Evolutionary conservation across 2,797 vertebrate genomes (phyloP).

Genomic region (Enteromius treurensis): DNA sequence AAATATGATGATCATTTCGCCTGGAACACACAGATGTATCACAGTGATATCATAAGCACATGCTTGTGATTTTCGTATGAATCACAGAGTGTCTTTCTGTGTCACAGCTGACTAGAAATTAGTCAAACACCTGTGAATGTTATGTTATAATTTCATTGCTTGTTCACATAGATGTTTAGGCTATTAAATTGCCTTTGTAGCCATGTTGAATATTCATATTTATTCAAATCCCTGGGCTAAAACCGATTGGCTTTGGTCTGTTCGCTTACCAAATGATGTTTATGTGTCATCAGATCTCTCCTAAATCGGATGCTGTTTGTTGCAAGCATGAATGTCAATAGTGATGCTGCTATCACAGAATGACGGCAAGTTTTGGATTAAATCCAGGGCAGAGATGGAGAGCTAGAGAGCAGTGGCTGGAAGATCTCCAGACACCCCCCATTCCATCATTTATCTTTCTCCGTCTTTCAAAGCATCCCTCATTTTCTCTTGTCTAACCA

Average conservation of each 20-base stretch:
- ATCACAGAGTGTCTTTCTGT: conserved; percentile 13
- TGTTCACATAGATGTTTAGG: conserved; percentile 20
- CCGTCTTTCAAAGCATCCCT: conserved; percentile 11
- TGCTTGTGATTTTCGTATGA: conserved; percentile 19
- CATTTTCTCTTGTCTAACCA: conserved; percentile 16
- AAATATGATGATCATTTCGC: conserved; percentile 30
- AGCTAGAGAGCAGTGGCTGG: conserved; percentile 32
- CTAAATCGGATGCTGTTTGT: conserved; percentile 26
- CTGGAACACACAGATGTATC: conserved; percentile 33
- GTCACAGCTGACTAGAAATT: conserved; percentile 14
- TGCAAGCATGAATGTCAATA: conserved; percentile 32
- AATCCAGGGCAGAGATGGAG: conserved; percentile 34
- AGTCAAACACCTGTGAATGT: conserved; percentile 14
- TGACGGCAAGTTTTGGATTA: conserved; percentile 30
- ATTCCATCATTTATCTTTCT: conserved; percentile 16
- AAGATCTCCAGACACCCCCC: conserved; percentile 19
- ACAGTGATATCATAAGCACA: conserved; percentile 17
- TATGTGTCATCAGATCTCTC: conserved; percentile 14
- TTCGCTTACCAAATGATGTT: conserved; percentile 3
- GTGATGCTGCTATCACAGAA: conserved; percentile 18
- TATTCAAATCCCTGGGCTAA: conserved; percentile 1
- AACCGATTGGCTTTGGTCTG: conserved; percentile 13
- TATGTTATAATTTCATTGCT: background rate
- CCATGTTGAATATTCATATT: conserved; percentile 6
- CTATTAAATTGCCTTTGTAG: conserved; percentile 2